Base-by-base conservation (phyloP, 2,797 vertebrate species). In the Serranus cabrilla region DNA sequence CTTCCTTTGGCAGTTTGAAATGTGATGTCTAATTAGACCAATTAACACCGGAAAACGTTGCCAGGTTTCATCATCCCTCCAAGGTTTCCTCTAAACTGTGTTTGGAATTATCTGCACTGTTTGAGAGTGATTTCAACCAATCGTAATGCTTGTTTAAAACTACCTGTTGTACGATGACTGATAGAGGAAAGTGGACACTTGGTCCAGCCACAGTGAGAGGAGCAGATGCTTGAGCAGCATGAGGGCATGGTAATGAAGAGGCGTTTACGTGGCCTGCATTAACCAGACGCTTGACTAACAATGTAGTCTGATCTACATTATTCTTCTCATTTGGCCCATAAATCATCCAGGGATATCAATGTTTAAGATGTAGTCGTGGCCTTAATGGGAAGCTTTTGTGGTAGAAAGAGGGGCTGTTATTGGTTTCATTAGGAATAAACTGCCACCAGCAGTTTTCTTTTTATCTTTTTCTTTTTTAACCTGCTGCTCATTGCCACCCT, bases 191-290 rank as follows among this genome's bases (percentile, higher is more conserved):
- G 54, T 23, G 58, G 74, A 73, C 45, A 20, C 27, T 52, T 11
- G 51, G 69, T 74, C 74, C 40, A 61, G 60, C 18, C 17, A 18
- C 31, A 54, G 47, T 66, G 52, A 59, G 27, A 66, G 49, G 6
- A 83, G 72, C 81, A 90, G 86, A 72, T 83, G 83, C 62, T 74
- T 1, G n/a, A 80, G 60, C 82, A 82, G 81, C 85, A 76, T 60
- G 75, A 72, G 12, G 58, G 67, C 71, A 16, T 47, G 58, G 40
- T 74, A 79, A 87, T 86, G 69, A 70, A 57, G 66, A 81, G 50
- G 54, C 16, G 2, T 83, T 65, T 81, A 76, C 47, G 69, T 78
- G 82, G 57, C 46, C 81, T 69, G 83, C 83, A 84, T 85, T 58
- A 81, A 75, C 52, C 79, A 81, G 54, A 62, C 10, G 65, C 67